Evolutionary conservation across 2,113 vertebrate species (phyloP).

Genomic region (Conger conger): DNA sequence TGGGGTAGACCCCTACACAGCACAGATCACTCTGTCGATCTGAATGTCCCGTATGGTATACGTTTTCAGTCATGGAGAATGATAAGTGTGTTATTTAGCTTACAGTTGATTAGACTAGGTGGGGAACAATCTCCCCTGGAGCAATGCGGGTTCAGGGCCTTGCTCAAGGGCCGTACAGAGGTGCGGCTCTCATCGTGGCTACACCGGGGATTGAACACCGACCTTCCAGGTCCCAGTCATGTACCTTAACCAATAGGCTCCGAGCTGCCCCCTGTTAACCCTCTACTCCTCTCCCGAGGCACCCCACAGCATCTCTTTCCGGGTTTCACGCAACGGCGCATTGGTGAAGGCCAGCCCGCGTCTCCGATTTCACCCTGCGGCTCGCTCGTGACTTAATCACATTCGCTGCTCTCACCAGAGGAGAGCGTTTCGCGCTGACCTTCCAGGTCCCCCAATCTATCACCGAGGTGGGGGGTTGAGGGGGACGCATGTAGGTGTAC

Average conservation of each 20-base stretch:
- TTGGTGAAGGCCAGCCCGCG: neutral
- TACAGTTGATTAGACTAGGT: too few species aligned
- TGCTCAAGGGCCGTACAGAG: too few species aligned
- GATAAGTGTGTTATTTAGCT: too few species aligned
- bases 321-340: neutral
- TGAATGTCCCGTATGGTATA: neutral
- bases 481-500: slow-evolving; percentile 38
- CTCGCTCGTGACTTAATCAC: neutral
- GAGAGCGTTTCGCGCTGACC: neutral
- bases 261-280: too few species aligned
- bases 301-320: slow-evolving; percentile 39
- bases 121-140: too few species aligned
- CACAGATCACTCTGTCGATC: neutral
- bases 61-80: too few species aligned
- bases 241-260: too few species aligned
- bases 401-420: neutral
- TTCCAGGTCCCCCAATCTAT: neutral
- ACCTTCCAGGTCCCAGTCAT: too few species aligned
- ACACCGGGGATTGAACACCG: too few species aligned
- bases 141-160: too few species aligned
- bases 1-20: neutral
- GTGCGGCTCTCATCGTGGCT: too few species aligned
- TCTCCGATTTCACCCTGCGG: neutral
- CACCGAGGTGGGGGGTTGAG: neutral
- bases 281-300: neutral